phyloP scores from a whole-genome alignment of 2,797 vertebrate species.

The Sebastes diploproa region DNA sequence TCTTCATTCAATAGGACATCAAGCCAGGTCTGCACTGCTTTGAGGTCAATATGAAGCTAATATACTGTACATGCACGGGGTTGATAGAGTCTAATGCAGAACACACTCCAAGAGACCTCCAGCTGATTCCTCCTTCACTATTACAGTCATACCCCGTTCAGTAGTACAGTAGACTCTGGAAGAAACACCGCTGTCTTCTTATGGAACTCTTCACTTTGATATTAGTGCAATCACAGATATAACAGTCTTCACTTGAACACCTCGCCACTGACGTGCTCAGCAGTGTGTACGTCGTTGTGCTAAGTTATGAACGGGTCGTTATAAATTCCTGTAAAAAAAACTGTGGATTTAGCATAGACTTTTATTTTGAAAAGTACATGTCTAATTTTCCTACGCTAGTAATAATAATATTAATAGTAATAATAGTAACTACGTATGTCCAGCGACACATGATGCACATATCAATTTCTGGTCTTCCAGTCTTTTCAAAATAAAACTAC shows the following conservation, averaged over 20 bases:
- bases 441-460: too few relatives aligned
- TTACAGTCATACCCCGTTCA: too few relatives aligned
- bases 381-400: neutral
- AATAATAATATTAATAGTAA: too few relatives aligned
- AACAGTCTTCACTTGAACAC: neutral
- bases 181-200: too few relatives aligned
- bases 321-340: neutral
- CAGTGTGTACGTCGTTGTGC: neutral
- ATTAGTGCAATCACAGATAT: neutral
- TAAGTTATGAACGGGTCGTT: neutral
- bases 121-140: too few relatives aligned
- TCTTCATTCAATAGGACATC: slow-evolving; percentile 25
- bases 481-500: too few relatives aligned
- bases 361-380: neutral
- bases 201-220: neutral
- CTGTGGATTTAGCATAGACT: neutral
- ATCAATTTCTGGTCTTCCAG: too few relatives aligned
- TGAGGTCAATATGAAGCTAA: neutral
- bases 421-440: too few relatives aligned
- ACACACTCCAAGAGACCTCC: too few relatives aligned
- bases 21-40: neutral
- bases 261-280: neutral
- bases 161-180: too few relatives aligned
- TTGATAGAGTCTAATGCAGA: neutral
- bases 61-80: neutral